phyloP scores from a whole-genome alignment of 2,888 invertebrate species.

The Platycnemis pennipes region DNA sequence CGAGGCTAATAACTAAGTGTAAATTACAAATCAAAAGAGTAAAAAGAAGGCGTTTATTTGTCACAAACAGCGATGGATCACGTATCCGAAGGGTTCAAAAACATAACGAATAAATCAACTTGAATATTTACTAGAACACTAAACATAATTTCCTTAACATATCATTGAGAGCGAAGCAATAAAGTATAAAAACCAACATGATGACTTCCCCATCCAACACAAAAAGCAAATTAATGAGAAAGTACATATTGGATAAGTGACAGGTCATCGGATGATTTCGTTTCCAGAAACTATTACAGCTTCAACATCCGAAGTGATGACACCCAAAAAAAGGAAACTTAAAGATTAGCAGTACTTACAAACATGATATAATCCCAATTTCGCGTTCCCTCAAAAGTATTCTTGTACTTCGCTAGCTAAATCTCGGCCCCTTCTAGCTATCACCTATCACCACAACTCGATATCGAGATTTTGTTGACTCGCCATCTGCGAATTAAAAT shows the following conservation, averaged over 20 bases:
- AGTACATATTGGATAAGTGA: background rate
- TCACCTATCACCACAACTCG: slow-evolving; percentile 37
- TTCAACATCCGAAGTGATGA: background rate
- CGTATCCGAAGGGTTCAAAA: too few relatives aligned
- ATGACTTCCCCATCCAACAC: too few relatives aligned
- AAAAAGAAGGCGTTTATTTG: too few relatives aligned
- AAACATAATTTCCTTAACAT: background rate
- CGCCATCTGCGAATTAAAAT: slow-evolving; percentile 63
- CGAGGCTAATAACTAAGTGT: too few relatives aligned
- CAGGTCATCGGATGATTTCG: background rate
- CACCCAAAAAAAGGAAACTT: background rate
- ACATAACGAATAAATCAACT: too few relatives aligned
- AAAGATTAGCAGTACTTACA: slow-evolving; percentile 5
- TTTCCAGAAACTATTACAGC: background rate
- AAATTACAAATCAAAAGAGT: too few relatives aligned
- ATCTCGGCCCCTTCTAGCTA: background rate
- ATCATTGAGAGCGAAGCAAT: background rate
- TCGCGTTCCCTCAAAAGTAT: background rate
- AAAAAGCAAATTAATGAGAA: background rate
- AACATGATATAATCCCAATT: slow-evolving; percentile 47
- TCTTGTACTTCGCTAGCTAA: background rate
- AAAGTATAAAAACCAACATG: background rate
- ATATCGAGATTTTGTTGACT: slow-evolving; percentile 53
- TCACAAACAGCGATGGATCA: too few relatives aligned
- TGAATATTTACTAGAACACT: background rate